phyloP scores from a whole-genome alignment of 1,140 invertebrate genomes.

The Sycophila sp. region DNA sequence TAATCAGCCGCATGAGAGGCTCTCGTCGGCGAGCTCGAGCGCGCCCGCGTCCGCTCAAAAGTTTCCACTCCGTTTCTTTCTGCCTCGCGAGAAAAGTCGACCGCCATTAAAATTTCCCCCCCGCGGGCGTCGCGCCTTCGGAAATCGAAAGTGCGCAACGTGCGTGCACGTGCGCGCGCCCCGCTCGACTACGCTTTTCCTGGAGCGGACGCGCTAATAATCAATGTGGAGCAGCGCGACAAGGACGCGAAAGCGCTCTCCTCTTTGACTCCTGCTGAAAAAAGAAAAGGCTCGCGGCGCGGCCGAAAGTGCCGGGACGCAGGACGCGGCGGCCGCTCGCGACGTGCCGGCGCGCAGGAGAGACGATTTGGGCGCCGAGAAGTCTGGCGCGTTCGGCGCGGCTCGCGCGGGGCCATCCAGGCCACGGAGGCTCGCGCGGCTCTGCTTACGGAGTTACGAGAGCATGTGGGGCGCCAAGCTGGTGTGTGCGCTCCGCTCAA shows the following conservation, averaged over 20 bases:
- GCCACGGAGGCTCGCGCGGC: conserved; percentile 46
- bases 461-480: conserved; percentile 66
- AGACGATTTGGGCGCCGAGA: conserved; percentile 65
- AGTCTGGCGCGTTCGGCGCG: conserved; percentile 60
- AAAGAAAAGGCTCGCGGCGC: not conserved
- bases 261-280: not conserved
- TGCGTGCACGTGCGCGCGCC: conserved; percentile 13
- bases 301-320: not conserved
- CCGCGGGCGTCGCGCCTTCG: conserved; percentile 3
- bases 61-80: not conserved
- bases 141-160: conserved; percentile 8
- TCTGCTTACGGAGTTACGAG: conserved; percentile 67
- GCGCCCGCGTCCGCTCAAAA: not conserved
- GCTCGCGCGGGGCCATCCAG: conserved; percentile 33
- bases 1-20: too few species aligned
- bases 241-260: not conserved
- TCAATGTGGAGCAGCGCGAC: not conserved
- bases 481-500: conserved; percentile 37
- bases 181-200: too few species aligned
- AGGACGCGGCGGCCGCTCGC: not conserved
- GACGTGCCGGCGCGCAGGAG: conserved; percentile 20
- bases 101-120: not conserved
- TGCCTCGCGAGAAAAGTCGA: not conserved
- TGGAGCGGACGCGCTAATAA: conserved; percentile 4
- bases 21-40: not conserved